Evolutionary conservation across 2,113 vertebrate species (phyloP).

Genomic region (Rhegmatorhina hoffmannsi): DNA sequence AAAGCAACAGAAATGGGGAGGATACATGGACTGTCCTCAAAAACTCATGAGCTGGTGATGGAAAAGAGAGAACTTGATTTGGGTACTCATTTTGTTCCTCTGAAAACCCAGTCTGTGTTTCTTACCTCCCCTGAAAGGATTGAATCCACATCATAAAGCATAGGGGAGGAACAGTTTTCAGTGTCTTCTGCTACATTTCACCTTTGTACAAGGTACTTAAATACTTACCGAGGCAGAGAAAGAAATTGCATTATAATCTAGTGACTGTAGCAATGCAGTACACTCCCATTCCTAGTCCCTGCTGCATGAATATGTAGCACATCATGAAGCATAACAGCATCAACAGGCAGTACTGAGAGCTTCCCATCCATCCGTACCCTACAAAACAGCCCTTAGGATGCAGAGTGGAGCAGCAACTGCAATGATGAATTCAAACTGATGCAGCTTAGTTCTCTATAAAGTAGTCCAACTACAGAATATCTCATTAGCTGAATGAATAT

Average conservation of each 20-base stretch:
- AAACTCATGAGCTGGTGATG: neutral
- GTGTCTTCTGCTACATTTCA: neutral
- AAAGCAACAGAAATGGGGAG: neutral
- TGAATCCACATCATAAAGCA: neutral
- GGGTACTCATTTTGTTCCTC: neutral
- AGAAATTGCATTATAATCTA: neutral
- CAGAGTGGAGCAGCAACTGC: neutral
- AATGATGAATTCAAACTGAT: neutral
- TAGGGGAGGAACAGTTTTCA: neutral
- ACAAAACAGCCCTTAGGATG: neutral
- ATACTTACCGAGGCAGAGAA: neutral
- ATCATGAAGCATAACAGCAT: neutral
- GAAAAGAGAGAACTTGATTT: neutral
- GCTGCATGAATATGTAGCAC: neutral
- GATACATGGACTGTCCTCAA: neutral
- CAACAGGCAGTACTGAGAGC: neutral
- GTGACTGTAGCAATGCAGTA: neutral
- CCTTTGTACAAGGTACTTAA: neutral
- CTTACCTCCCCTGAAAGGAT: neutral
- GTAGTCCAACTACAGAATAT: neutral
- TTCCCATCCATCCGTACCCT: neutral
- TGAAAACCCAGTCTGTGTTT: neutral
- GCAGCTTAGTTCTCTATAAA: neutral
- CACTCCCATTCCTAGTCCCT: neutral
- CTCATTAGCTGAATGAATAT: neutral